These are phyloP conservation scores for Trachelus troglodyta DNA, from an alignment of 2,888 invertebrate genomes.

Conservation along the genomic window DNA sequence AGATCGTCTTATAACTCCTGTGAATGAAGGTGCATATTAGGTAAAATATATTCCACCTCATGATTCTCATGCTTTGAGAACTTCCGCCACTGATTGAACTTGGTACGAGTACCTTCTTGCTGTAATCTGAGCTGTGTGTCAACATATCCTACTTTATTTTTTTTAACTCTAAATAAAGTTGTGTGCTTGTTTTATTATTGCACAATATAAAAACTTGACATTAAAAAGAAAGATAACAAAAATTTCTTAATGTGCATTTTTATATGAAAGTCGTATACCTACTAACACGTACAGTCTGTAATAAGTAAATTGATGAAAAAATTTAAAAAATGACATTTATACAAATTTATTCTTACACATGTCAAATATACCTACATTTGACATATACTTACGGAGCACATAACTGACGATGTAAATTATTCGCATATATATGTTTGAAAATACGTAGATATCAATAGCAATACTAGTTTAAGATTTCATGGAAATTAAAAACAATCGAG, in stretches of 20 bases:
- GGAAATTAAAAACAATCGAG: neutral
- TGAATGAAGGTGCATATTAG: slow-evolving; percentile 40
- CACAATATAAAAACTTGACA: neutral
- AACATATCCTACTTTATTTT: neutral
- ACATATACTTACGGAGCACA: neutral
- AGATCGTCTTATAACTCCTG: slow-evolving; percentile 32
- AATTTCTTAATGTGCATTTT: neutral
- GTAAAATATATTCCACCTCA: slow-evolving; percentile 42
- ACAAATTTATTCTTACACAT: too few relatives aligned
- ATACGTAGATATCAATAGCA: neutral
- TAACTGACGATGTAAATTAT: neutral
- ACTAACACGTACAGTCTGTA: neutral
- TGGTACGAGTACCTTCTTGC: slow-evolving; percentile 49
- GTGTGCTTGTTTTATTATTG: neutral
- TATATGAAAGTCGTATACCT: neutral
- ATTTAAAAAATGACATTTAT: neutral
- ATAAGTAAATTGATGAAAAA: neutral
- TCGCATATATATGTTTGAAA: neutral
- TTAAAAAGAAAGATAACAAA: neutral
- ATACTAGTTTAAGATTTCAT: neutral
- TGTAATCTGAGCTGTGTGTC: slow-evolving; percentile 25
- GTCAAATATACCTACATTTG: too few relatives aligned
- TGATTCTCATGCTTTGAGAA: slow-evolving; percentile 41
- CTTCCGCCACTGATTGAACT: slow-evolving; percentile 39
- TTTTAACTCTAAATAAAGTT: slow-evolving; percentile 3